phyloP scores from a whole-genome alignment of 2,113 vertebrate species.

The Xyliphius kryptos region DNA sequence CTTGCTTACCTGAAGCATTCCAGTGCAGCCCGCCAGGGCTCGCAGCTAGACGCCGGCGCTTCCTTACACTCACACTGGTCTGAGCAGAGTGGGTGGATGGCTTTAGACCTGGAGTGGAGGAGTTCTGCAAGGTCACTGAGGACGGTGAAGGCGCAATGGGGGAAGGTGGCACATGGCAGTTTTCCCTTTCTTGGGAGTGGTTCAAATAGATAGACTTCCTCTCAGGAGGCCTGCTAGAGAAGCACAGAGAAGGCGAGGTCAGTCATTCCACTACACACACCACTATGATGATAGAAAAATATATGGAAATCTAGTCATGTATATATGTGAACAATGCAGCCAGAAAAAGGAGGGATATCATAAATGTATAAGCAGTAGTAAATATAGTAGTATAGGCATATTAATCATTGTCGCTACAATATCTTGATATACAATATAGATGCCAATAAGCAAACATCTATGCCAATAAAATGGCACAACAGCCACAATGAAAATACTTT shows the following conservation, averaged over 20 bases:
- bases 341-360: too few species aligned
- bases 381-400: too few species aligned
- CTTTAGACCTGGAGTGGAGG: constrained; percentile 30
- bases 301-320: too few species aligned
- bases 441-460: too few species aligned
- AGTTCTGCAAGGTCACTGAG: constrained; percentile 9
- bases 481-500: too few species aligned
- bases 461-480: too few species aligned
- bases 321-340: too few species aligned
- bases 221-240: constrained; percentile 47
- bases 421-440: too few species aligned
- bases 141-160: constrained; percentile 46
- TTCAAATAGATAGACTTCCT: constrained; percentile 45
- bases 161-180: constrained; percentile 41
- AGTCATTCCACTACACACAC: too few species aligned
- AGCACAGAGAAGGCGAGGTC: constrained; percentile 12
- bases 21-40: constrained; percentile 71
- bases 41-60: constrained; percentile 61
- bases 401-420: too few species aligned
- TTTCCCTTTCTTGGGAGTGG: constrained; percentile 42
- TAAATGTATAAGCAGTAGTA: too few species aligned
- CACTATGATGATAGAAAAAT: too few species aligned
- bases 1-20: constrained; percentile 63
- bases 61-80: constrained; percentile 51
- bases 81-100: constrained; percentile 21